Conservation (phyloP, 2,888 invertebrate genomes). For the Thymelicus lineola region DNA sequence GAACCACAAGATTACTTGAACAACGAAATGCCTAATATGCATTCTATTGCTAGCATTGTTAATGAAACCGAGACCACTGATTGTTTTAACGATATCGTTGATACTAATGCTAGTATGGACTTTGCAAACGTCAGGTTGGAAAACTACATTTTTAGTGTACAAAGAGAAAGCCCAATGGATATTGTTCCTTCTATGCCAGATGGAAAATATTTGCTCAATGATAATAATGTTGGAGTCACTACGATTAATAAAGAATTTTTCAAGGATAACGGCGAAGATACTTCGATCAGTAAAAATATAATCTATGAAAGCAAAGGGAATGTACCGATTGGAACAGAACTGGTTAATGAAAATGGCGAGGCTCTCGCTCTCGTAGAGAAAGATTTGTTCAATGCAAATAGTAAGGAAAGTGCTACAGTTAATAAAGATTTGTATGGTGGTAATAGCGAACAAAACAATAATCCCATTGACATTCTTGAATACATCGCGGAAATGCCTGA, state of each 20-base stretch:
- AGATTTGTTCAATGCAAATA: constrained; percentile 13
- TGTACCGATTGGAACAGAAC: constrained; percentile 8
- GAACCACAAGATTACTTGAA: constrained; percentile 1
- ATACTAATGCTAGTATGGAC: constrained; percentile 34
- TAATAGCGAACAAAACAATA: constrained; percentile 39
- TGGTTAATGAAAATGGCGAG: constrained; percentile 13
- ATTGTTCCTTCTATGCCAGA: constrained; percentile 17
- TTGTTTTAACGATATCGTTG: constrained; percentile 25
- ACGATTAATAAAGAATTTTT: constrained; percentile 14
- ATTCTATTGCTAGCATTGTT: constrained; percentile 15
- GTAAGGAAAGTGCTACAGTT: not conserved
- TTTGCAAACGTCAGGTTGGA: constrained; percentile 31
- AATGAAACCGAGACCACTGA: constrained; percentile 12
- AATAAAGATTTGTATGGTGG: constrained; percentile 4
- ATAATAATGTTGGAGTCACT: constrained; percentile 6
- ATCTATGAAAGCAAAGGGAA: constrained; percentile 10
- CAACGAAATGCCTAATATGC: constrained; percentile 8
- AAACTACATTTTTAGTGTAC: constrained; percentile 29
- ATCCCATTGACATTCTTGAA: constrained; percentile 42
- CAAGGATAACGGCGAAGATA: not conserved
- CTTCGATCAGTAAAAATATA: not conserved
- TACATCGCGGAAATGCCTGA: constrained; percentile 51
- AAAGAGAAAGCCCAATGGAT: constrained; percentile 4
- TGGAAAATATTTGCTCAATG: constrained; percentile 31
- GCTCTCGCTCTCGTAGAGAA: not conserved